Evolutionary conservation across 2,888 invertebrate species (phyloP).

Genomic region (Protophormia terraenovae): DNA sequence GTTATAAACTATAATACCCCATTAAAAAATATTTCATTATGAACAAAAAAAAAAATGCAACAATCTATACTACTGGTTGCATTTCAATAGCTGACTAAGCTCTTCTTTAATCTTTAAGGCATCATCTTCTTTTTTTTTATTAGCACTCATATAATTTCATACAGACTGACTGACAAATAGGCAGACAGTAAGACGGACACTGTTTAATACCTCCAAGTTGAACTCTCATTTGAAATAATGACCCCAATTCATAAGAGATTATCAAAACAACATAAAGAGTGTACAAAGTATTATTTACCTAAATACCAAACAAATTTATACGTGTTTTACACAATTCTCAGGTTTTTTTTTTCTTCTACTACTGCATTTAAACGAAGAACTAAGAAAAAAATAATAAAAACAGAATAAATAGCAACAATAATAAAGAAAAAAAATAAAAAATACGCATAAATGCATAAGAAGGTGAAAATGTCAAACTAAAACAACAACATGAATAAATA

Average conservation of each 20-base stretch:
- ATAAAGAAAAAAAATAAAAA: conserved; percentile 38
- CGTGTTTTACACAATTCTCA: conserved; percentile 61
- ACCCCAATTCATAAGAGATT: conserved; percentile 61
- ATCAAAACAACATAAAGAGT: conserved; percentile 24
- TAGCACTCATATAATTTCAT: too few species aligned
- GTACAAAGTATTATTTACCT: conserved; percentile 41
- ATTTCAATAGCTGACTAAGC: background rate
- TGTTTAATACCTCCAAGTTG: conserved; percentile 26
- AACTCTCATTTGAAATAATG: conserved; percentile 46
- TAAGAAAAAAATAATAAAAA: background rate
- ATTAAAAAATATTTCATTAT: background rate
- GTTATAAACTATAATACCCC: background rate
- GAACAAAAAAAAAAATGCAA: background rate
- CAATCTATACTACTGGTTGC: background rate
- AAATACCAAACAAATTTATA: conserved; percentile 58
- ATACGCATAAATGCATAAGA: conserved; percentile 60
- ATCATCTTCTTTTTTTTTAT: conserved; percentile 5
- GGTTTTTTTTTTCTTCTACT: conserved; percentile 32
- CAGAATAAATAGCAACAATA: conserved; percentile 18
- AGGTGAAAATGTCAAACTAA: conserved; percentile 65
- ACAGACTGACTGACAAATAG: too few species aligned
- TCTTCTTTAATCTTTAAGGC: too few species aligned
- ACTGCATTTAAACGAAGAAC: conserved; percentile 16
- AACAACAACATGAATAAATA: conserved; percentile 29
- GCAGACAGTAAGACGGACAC: too few species aligned